Conservation (phyloP, 1,140 invertebrate species). For the Periplaneta americana region DNA sequence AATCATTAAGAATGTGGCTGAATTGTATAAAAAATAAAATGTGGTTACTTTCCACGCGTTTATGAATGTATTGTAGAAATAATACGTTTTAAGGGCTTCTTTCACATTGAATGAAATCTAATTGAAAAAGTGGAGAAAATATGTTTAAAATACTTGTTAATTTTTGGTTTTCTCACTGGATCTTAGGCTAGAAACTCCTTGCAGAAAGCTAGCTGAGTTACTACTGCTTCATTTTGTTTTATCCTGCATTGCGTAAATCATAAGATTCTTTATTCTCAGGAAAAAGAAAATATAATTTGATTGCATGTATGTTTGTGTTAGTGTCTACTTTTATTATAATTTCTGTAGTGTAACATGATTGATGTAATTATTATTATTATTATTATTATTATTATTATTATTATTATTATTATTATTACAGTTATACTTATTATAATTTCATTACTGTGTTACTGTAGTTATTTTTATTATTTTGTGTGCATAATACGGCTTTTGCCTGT, state of each 20-base stretch:
- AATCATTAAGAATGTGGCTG: too few species aligned
- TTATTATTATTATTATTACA: too few species aligned
- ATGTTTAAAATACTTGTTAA: too few species aligned
- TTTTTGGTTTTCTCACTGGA: not conserved
- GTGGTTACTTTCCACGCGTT: too few species aligned
- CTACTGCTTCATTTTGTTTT: not conserved
- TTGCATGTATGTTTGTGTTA: not conserved
- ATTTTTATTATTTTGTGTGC: not conserved
- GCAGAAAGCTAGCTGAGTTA: not conserved
- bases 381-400: too few species aligned
- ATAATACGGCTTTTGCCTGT: not conserved
- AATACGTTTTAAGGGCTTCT: too few species aligned
- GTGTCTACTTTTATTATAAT: not conserved
- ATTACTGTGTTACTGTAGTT: not conserved
- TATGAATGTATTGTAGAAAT: too few species aligned
- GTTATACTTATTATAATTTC: not conserved
- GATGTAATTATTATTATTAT: not conserved
- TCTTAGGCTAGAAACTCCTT: not conserved
- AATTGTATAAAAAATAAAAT: too few species aligned
- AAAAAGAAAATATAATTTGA: not conserved
- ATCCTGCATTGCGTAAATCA: not conserved
- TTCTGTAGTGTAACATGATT: not conserved
- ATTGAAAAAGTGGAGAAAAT: too few species aligned
- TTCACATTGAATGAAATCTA: too few species aligned
- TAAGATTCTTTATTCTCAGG: not conserved